Evolutionary conservation across 2,888 invertebrate species (phyloP).

Genomic region (Apamea sordens): DNA sequence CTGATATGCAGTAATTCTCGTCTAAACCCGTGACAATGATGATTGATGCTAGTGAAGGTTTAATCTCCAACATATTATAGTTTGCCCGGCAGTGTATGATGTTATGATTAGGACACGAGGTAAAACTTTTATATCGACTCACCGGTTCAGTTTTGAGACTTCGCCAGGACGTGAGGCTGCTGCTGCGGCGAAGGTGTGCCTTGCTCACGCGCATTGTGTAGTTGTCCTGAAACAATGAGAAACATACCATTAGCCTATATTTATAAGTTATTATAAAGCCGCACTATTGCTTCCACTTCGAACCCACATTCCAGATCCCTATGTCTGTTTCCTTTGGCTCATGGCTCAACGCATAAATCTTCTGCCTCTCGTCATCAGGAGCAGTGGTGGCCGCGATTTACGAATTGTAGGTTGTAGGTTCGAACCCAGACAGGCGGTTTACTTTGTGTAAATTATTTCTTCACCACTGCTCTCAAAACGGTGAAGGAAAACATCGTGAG

Average conservation of each 20-base stretch:
- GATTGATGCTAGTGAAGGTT: not conserved
- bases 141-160: conserved; percentile 80
- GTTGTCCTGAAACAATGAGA: conserved; percentile 71
- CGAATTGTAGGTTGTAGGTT: too few species aligned
- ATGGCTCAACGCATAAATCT: too few species aligned
- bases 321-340: too few species aligned
- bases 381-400: too few species aligned
- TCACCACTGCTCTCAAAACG: too few species aligned
- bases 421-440: too few species aligned
- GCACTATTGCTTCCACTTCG: not conserved
- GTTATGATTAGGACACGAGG: not conserved
- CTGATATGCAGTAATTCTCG: not conserved
- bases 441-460: too few species aligned
- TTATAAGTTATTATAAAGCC: not conserved
- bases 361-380: too few species aligned
- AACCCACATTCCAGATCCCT: too few species aligned
- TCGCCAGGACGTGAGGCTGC: conserved; percentile 79
- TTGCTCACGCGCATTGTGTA: conserved; percentile 67
- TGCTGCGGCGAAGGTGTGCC: conserved; percentile 69
- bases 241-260: not conserved
- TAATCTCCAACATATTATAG: not conserved
- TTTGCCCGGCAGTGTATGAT: not conserved
- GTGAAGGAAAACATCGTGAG: too few species aligned
- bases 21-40: not conserved
- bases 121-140: conserved; percentile 56